Evolutionary conservation across 2,888 invertebrate genomes (phyloP).

Genomic region (Acanthococcus lagerstroemiae): DNA sequence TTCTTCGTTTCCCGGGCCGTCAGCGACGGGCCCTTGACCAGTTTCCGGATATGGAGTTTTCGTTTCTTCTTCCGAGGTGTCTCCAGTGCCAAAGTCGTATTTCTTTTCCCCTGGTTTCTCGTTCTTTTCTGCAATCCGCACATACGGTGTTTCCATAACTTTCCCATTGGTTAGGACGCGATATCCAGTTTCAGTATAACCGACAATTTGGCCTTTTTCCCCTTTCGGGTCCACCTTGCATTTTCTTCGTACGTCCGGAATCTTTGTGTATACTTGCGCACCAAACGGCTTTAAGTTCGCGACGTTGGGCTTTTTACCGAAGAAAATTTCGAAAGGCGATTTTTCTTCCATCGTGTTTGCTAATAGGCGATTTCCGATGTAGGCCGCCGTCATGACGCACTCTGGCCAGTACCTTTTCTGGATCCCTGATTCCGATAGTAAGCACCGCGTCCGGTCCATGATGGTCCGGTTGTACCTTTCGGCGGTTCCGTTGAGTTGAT

Average conservation of each 20-base stretch:
- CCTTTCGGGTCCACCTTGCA: constrained; percentile 20
- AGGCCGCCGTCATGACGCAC: constrained; percentile 32
- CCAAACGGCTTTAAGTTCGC: constrained; percentile 34
- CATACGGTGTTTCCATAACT: background rate
- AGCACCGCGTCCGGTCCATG: constrained; percentile 35
- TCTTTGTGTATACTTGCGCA: constrained; percentile 35
- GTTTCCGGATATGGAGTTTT: background rate
- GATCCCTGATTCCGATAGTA: constrained; percentile 34
- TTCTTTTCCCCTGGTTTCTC: background rate
- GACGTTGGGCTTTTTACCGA: constrained; percentile 38
- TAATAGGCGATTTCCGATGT: constrained; percentile 33
- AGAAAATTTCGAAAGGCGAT: constrained; percentile 38
- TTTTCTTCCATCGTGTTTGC: constrained; percentile 34
- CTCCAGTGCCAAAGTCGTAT: background rate
- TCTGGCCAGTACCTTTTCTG: constrained; percentile 23
- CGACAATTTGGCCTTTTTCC: background rate
- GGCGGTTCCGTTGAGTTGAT: constrained; percentile 34
- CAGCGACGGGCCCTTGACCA: background rate
- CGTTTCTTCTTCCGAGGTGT: background rate
- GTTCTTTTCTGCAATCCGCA: background rate
- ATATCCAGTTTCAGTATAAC: background rate
- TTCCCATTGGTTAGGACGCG: background rate
- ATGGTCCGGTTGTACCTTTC: constrained; percentile 33
- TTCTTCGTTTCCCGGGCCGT: background rate
- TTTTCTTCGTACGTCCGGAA: constrained; percentile 33